Evolutionary conservation across 2,888 invertebrate species (phyloP).

Genomic region (Pocota personata): DNA sequence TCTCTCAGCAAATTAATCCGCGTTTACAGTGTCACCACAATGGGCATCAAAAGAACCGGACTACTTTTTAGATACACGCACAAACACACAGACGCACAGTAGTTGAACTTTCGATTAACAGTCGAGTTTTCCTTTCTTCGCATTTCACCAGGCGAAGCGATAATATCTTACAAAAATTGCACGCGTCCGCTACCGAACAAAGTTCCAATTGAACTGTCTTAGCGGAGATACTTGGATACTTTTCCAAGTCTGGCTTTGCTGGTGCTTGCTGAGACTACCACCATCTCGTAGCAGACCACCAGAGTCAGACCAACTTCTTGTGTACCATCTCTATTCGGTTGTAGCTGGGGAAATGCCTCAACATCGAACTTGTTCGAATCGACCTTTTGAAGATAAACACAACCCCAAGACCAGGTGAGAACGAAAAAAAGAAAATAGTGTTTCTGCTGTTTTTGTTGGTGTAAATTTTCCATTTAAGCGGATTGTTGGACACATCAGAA

Average conservation of each 20-base stretch:
- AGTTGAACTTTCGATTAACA: constrained; percentile 62
- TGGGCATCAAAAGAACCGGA: constrained; percentile 43
- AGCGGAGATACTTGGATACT: constrained; percentile 35
- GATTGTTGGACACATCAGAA: constrained; percentile 53
- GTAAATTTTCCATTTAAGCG: constrained; percentile 47
- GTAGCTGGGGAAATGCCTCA: constrained; percentile 48
- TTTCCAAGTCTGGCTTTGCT: constrained; percentile 57
- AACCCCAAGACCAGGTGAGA: constrained; percentile 20
- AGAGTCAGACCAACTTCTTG: constrained; percentile 50
- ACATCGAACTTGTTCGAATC: constrained; percentile 51
- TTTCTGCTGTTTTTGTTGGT: background rate
- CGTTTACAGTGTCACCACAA: constrained; percentile 53
- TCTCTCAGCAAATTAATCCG: constrained; percentile 56
- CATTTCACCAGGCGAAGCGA: constrained; percentile 54
- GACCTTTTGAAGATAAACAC: constrained; percentile 49
- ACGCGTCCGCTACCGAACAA: constrained; percentile 58
- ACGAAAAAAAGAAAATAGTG: background rate
- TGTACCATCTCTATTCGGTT: constrained; percentile 22
- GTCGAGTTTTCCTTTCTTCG: constrained; percentile 69
- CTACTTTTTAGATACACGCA: constrained; percentile 30
- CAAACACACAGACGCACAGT: constrained; percentile 1
- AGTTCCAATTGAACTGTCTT: constrained; percentile 70
- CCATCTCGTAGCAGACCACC: constrained; percentile 33
- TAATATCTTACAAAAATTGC: constrained; percentile 2
- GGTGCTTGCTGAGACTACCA: constrained; percentile 6